A percentile compares a stretch with the other conserved stretches of the same genome.
Conservation (phyloP, 2,113 vertebrate species). For the Epinephelus cyanopodus region DNA sequence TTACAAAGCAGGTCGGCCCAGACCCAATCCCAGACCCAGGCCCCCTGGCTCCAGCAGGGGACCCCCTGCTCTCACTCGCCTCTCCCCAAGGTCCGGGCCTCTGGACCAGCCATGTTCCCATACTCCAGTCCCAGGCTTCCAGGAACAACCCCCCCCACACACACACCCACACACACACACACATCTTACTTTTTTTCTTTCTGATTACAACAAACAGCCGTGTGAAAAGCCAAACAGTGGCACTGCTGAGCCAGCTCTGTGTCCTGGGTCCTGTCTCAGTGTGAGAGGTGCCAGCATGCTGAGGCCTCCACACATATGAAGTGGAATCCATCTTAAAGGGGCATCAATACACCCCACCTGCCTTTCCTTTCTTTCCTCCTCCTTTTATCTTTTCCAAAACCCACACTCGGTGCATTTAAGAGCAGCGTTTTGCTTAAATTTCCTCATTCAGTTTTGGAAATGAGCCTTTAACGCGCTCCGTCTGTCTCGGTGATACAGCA, state of each 20-base stretch:
- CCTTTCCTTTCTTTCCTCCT: constrained; percentile 41
- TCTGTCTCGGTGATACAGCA: constrained; percentile 62
- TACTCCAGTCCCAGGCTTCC: constrained; percentile 73
- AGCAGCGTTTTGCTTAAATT: constrained; percentile 59
- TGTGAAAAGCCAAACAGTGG: constrained; percentile 72
- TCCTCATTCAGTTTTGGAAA: constrained; percentile 47
- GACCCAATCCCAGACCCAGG: constrained; percentile 75
- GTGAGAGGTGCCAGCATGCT: constrained; percentile 71
- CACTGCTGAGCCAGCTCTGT: constrained; percentile 61
- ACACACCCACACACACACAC: background rate
- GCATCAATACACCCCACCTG: constrained; percentile 61
- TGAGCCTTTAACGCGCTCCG: constrained; percentile 39
- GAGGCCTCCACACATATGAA: constrained; percentile 65
- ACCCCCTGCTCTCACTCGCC: constrained; percentile 70
- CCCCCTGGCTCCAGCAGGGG: constrained; percentile 72
- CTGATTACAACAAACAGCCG: constrained; percentile 77
- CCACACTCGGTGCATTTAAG: constrained; percentile 38
- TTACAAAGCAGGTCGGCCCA: constrained; percentile 84
- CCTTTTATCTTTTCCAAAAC: constrained; percentile 54
- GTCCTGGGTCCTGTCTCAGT: constrained; percentile 69
- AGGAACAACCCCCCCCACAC: constrained; percentile 43
- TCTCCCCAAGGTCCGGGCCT: constrained; percentile 78
- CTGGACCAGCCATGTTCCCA: constrained; percentile 71
- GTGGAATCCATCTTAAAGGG: constrained; percentile 52
- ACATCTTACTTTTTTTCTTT: constrained; percentile 48